Percentiles rank a stretch among this genome's conserved stretches.
phyloP scores from a whole-genome alignment of 37 sponge, comb jelly and placozoan genomes.

The Hormiphora californensis region DNA sequence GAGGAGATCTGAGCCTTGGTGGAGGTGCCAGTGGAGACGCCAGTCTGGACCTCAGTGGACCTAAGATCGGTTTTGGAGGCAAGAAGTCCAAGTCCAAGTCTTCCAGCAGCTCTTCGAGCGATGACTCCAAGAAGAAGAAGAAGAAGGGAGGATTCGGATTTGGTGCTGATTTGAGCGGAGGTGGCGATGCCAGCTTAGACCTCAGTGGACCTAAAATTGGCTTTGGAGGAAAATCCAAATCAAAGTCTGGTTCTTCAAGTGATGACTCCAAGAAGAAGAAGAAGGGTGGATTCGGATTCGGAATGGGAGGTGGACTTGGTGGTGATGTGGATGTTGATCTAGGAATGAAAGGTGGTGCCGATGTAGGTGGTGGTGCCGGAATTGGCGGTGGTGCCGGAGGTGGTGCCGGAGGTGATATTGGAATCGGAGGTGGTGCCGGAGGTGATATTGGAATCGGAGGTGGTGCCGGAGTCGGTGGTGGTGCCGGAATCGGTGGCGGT shows the following conservation, averaged over 20 bases:
- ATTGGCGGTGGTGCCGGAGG: background rate
- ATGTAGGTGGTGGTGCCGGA: constrained; percentile 25
- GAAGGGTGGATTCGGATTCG: background rate
- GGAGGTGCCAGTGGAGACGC: constrained; percentile 22
- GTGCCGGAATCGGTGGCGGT: background rate
- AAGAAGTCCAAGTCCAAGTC: background rate
- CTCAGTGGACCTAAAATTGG: background rate
- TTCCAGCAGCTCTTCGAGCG: background rate
- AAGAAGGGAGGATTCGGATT: constrained; percentile 35
- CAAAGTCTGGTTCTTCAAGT: background rate
- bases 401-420: background rate
- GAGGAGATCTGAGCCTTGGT: constrained; percentile 1
- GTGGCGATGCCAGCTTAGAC: background rate
- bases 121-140: constrained; percentile 42
- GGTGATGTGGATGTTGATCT: background rate
- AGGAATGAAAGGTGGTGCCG: background rate
- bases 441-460: background rate
- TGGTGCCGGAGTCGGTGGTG: background rate
- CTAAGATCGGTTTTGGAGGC: background rate
- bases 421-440: background rate
- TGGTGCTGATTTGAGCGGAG: background rate
- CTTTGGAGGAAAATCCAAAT: background rate
- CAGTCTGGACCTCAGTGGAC: background rate
- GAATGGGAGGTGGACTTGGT: background rate
- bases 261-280: constrained; percentile 46